Percentiles rank a stretch among this genome's conserved stretches.
These are phyloP conservation scores for Pseudopodoces humilis DNA, from an alignment of 2,113 vertebrate genomes.

Conservation along the genomic window DNA sequence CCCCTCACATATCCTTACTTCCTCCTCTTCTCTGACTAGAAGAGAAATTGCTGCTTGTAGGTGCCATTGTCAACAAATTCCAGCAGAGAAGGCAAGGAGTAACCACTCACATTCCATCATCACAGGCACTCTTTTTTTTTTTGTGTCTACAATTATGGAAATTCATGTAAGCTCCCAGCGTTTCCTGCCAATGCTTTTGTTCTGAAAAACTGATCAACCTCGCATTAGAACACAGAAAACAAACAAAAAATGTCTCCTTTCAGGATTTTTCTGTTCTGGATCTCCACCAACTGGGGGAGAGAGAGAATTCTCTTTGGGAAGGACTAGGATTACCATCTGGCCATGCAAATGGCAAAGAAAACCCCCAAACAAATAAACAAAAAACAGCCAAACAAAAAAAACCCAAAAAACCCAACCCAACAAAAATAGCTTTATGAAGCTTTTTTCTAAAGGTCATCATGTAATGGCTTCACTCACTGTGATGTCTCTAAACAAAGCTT, in stretches of 20 bases:
- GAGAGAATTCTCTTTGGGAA: neutral
- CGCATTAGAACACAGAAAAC: neutral
- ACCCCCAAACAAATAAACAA: no score
- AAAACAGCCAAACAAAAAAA: neutral
- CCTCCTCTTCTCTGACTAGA: neutral
- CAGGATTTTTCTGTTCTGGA: neutral
- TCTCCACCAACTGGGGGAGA: neutral
- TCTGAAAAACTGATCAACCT: neutral
- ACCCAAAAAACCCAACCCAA: no score
- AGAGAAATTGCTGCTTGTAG: neutral
- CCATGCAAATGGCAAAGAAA: neutral
- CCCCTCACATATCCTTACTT: neutral
- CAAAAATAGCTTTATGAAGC: rapidly evolving
- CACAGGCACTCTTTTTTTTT: rapidly evolving
- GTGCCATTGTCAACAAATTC: neutral
- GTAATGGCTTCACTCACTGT: neutral
- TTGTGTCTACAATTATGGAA: neutral
- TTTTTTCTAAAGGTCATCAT: neutral
- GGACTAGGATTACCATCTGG: neutral
- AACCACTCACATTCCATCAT: neutral
- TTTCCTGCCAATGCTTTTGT: neutral
- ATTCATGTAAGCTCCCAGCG: neutral
- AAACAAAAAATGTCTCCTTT: neutral
- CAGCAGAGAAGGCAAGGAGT: neutral
- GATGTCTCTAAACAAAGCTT: neutral